Evolutionary conservation across 2,888 invertebrate genomes (phyloP).

Genomic region (Eupithecia exiguata): DNA sequence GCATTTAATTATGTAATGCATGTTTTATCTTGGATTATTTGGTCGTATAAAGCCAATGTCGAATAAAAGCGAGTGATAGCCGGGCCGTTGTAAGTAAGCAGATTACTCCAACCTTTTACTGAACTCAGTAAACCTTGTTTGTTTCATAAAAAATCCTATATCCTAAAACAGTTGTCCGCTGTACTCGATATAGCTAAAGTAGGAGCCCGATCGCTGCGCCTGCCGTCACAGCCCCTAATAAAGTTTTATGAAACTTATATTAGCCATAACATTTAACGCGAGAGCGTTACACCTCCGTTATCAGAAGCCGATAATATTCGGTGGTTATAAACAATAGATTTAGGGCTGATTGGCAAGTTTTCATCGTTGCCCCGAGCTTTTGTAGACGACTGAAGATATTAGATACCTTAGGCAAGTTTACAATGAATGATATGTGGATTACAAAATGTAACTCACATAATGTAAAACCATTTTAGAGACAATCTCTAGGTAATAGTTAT

Average conservation of each 20-base stretch:
- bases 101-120: not conserved
- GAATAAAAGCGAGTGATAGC: not conserved
- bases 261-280: conserved; percentile 28
- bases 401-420: not conserved
- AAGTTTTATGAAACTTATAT: conserved; percentile 27
- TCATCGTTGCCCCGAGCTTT: conserved; percentile 7
- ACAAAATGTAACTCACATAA: not conserved
- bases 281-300: conserved; percentile 20
- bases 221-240: conserved; percentile 10
- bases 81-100: not conserved
- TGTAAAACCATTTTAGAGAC: not conserved
- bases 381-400: not conserved
- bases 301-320: conserved; percentile 21
- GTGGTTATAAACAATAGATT: conserved; percentile 16
- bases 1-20: not conserved
- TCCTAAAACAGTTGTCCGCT: not conserved
- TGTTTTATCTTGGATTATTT: not conserved
- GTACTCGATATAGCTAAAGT: too few species aligned
- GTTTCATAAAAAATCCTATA: not conserved
- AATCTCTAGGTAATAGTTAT: not conserved
- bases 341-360: conserved; percentile 24
- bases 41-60: not conserved
- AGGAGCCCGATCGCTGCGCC: not conserved
- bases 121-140: not conserved
- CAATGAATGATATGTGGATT: not conserved